Evolutionary conservation across 2,113 vertebrate species (phyloP), one percentile per base, ranked within the genome.

Genomic region (Heterocephalus glaber): DNA sequence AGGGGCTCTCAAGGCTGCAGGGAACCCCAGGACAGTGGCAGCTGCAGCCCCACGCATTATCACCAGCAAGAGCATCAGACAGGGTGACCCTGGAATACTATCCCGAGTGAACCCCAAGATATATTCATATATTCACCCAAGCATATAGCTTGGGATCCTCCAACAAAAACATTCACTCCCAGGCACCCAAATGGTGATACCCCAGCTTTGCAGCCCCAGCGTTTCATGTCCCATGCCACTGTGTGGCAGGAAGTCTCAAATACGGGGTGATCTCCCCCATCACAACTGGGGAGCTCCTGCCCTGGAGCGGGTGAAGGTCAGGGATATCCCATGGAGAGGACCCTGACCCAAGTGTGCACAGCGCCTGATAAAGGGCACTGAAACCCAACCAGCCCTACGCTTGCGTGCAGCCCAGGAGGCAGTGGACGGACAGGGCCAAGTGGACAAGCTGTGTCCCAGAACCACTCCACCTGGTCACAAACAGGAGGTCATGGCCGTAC

Each of bases 221-320:
- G 1, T 0, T 7, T 66, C 13, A 38, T 0, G 1, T 3, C 3
- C 1, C 1, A 38, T 30, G 0, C 82, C 20, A 10, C 54, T 20
- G 5, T 0, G 0, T 7, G 3, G 11, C 6, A 47, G 7, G 16
- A 22, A 38, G 19, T 58, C 44, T n/a, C 33, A n/a, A 7, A 26
- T 0, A 1, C 26, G 26, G 74, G 28, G 19, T 47, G 72, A 47
- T 8, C 41, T 12, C 24, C 26, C 26, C 41, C 72, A 76, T 30
- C 13, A 30, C 44, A 49, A 30, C 74, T 77, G 77, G 35, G 54
- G 47, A 10, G 58, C 65, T 35, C 47, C 54, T 22, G 14, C 30
- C 35, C 16, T 2, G 0, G 1, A 44, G 61, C 22, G 30, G 12
- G 44, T 2, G 3, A 33, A 19, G 16, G n/a, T 8, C 49, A 20